These are phyloP conservation scores for Aselliscus stoliczkanus DNA, from an alignment of 2,797 vertebrate species.

Conservation along the genomic window DNA sequence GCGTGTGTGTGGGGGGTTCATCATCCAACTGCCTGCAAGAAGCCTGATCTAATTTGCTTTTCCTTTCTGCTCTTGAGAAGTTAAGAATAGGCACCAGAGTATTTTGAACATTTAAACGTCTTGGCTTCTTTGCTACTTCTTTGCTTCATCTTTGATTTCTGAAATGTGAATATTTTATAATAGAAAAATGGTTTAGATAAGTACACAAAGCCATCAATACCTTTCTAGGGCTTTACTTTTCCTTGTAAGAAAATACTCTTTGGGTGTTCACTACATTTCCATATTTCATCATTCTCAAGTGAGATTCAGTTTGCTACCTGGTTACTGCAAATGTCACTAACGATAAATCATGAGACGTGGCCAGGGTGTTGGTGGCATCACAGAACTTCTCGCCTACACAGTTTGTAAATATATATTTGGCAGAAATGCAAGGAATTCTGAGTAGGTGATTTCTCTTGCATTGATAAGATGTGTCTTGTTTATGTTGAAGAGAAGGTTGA, in stretches of 20 bases:
- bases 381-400: neutral
- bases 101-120: neutral
- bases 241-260: neutral
- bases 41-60: neutral
- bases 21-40: neutral
- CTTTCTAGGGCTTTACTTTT: conserved; percentile 4
- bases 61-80: neutral
- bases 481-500: conserved; percentile 13
- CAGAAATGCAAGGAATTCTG: conserved; percentile 5
- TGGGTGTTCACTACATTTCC: neutral
- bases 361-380: neutral
- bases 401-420: neutral
- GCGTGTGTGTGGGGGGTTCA: no score
- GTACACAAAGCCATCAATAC: neutral
- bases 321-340: conserved; percentile 18
- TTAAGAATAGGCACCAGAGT: neutral
- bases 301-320: conserved; percentile 29
- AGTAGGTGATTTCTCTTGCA: neutral
- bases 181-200: neutral
- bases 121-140: neutral
- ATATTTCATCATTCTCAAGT: neutral
- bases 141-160: conserved; percentile 11
- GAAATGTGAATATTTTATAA: conserved; percentile 38
- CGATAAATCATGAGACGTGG: conserved; percentile 13
- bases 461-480: conserved; percentile 41